Percentiles rank a stretch among this genome's conserved stretches.
These are phyloP conservation scores for Girardia tigrina DNA, from an alignment of 2,888 invertebrate genomes.

Conservation along the genomic window DNA sequence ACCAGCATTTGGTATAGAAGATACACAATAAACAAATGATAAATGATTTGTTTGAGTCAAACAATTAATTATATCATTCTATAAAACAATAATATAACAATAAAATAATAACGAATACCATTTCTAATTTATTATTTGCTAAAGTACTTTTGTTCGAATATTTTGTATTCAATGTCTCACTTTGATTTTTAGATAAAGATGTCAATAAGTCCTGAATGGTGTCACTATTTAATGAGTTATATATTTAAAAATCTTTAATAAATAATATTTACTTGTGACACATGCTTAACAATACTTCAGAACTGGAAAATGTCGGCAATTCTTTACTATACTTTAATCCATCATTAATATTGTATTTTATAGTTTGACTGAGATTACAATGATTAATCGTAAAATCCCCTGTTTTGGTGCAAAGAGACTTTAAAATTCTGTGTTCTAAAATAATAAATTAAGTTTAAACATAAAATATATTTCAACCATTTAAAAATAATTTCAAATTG, in stretches of 20 bases:
- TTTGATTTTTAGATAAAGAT: not conserved
- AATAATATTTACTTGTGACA: not conserved
- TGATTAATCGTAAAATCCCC: conserved; percentile 17
- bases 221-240: not conserved
- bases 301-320: conserved; percentile 7
- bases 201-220: not conserved
- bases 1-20: not conserved
- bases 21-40: not conserved
- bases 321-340: conserved; percentile 6
- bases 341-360: conserved; percentile 9
- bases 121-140: conserved; percentile 3
- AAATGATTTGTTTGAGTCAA: not conserved
- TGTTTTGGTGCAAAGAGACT: not conserved
- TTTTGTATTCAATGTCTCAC: not conserved
- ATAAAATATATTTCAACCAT: too few species aligned
- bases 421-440: not conserved
- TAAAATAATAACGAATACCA: not conserved
- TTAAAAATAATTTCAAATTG: too few species aligned
- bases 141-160: not conserved
- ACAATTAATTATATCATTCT: not conserved
- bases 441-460: too few species aligned
- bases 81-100: not conserved
- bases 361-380: not conserved
- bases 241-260: not conserved
- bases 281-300: conserved; percentile 5